A percentile compares a stretch with the other conserved stretches of the same genome.
Conservation (phyloP, 2,888 invertebrate species). For the Tenthredo mesomela region DNA sequence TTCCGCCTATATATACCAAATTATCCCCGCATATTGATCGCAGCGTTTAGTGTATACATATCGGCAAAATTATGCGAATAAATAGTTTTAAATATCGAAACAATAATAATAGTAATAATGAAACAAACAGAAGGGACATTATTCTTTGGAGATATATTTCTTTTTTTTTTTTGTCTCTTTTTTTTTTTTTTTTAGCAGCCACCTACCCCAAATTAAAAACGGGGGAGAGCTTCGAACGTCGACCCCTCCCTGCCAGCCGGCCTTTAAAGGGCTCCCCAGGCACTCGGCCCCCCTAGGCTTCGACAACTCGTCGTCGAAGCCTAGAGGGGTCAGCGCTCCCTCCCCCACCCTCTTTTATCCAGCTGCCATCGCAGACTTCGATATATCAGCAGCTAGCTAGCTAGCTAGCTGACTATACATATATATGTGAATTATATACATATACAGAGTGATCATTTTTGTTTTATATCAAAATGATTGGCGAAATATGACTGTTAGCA, state of each 20-base stretch:
- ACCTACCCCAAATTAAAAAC: conserved; percentile 15
- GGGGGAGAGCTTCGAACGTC: conserved; percentile 60
- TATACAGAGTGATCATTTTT: not conserved
- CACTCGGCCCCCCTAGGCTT: conserved; percentile 72
- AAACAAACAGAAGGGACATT: not conserved
- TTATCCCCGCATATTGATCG: not conserved
- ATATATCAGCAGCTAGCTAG: conserved; percentile 38
- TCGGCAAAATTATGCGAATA: not conserved
- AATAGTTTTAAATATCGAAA: no score
- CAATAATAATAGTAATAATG: not conserved
- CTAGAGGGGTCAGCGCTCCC: conserved; percentile 63
- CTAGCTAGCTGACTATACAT: not conserved
- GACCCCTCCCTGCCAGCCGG: conserved; percentile 66
- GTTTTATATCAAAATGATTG: not conserved
- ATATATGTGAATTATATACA: not conserved
- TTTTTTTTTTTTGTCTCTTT: not conserved
- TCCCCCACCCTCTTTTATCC: conserved; percentile 59
- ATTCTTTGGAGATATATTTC: conserved; percentile 1
- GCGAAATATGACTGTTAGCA: not conserved
- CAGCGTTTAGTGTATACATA: not conserved
- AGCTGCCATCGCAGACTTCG: conserved; percentile 44
- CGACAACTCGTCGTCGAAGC: conserved; percentile 28
- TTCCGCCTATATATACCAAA: not conserved
- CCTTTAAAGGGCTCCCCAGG: conserved; percentile 80
- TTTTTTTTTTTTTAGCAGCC: not conserved